Base-by-base conservation (phyloP, 1,140 invertebrate genomes). In the Ladona fulva region DNA sequence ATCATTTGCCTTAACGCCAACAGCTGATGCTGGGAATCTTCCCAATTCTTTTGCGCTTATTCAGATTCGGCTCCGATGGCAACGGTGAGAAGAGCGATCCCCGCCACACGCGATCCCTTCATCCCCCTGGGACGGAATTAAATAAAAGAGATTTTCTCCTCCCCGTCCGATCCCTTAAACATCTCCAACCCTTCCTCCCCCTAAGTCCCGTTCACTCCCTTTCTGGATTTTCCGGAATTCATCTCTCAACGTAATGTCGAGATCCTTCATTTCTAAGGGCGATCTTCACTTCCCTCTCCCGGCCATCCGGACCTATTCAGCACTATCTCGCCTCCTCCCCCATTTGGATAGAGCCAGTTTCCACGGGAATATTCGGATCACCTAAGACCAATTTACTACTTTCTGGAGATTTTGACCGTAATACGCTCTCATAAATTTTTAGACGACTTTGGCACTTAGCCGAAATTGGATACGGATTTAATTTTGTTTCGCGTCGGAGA, bases 1-100 rank as follows among this genome's bases (percentile, higher is more conserved):
- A 37, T 37, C 29, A 37, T 37, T 8, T 37, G 29, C 29, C 29
- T 37, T 37, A 37, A 37, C 16, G 14, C 52, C 52, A 66, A 66
- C 52, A 66, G 52, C 52, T 66, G 52, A 66, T 66, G 52, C 52
- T 66, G 52, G 52, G 52, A 66, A 66, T 66, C 14, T 66, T 66
- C 52, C 52, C n/a, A 16, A 66, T 66, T 66, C 29, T 37, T 66
- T 66, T 66, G 52, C n/a, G 52, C 52, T 66, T 66, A 66, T 66
- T 66, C 52, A 66, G 52, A 66, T 66, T 22, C 3, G n/a, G 12
- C n/a, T 66, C 52, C 12, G n/a, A 12, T 6, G 52, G 52, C 52
- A 19, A 66, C 14, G 52, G 52, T 37, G 29, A 37, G 29, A 37
- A 37, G 29, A 37, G 29, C 29, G n/a, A n/a, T n/a, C 44, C 44